A percentile compares a stretch with the other conserved stretches of the same genome.
These are phyloP conservation scores for Chaenodraco wilsoni DNA, from an alignment of 2,797 vertebrate species.

Conservation along the genomic window DNA sequence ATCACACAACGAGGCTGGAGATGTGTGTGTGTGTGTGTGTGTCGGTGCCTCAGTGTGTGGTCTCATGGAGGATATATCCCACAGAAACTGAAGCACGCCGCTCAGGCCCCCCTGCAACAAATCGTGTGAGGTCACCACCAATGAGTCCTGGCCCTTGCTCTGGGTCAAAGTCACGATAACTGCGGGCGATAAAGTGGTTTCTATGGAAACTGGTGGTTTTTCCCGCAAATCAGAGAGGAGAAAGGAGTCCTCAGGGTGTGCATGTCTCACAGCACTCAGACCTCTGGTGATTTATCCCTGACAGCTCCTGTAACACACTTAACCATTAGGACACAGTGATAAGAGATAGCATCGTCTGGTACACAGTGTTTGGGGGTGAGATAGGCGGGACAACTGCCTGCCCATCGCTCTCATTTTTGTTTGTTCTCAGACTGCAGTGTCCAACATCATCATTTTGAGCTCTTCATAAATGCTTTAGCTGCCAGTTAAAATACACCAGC, in stretches of 20 bases:
- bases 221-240: conserved; percentile 53
- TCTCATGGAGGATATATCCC: conserved; percentile 33
- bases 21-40: conserved; percentile 11
- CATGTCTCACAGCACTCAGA: conserved; percentile 54
- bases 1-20: conserved; percentile 2
- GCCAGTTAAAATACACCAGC: conserved; percentile 31
- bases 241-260: conserved; percentile 51
- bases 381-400: conserved; percentile 30
- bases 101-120: conserved; percentile 44
- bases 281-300: conserved; percentile 65
- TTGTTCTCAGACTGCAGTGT: conserved; percentile 23
- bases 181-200: conserved; percentile 68
- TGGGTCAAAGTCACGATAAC: conserved; percentile 75
- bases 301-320: conserved; percentile 42
- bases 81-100: conserved; percentile 42
- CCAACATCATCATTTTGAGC: conserved; percentile 43
- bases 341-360: conserved; percentile 55
- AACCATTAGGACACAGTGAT: conserved; percentile 64
- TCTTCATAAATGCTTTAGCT: conserved; percentile 43
- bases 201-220: conserved; percentile 63
- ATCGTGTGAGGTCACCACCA: conserved; percentile 65
- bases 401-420: conserved; percentile 18
- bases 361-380: conserved; percentile 31
- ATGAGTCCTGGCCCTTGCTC: conserved; percentile 57
- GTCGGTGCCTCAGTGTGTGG: neutral